Percentiles rank a stretch among this genome's conserved stretches.
phyloP scores from a whole-genome alignment of 1,140 invertebrate genomes.

The Ceratitis capitata region DNA sequence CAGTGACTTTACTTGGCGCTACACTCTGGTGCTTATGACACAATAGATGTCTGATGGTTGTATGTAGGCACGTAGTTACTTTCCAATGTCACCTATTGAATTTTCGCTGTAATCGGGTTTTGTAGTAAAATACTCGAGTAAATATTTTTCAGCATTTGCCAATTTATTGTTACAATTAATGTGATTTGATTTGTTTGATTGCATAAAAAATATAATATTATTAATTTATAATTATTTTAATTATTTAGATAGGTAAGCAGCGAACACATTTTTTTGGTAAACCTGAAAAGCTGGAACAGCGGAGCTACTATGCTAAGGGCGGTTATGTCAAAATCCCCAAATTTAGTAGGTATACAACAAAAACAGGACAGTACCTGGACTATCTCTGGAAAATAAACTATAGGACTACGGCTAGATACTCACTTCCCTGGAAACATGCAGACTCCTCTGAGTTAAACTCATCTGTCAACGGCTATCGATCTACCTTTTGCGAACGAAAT shows the following conservation, averaged over 20 bases:
- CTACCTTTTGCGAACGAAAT: too few relatives aligned
- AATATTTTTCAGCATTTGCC: neutral
- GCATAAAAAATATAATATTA: too few relatives aligned
- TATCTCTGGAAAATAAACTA: too few relatives aligned
- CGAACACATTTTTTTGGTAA: neutral
- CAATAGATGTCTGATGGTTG: neutral
- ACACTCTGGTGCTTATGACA: neutral
- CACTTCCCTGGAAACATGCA: too few relatives aligned
- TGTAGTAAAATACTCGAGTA: neutral
- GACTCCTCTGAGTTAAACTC: too few relatives aligned
- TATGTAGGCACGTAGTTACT: neutral
- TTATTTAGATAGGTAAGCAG: neutral
- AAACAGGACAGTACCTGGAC: too few relatives aligned
- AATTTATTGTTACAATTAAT: neutral
- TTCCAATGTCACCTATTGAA: neutral
- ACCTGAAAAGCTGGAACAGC: neutral
- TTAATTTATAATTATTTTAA: neutral
- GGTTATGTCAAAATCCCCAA: too few relatives aligned
- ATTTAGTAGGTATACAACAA: too few relatives aligned
- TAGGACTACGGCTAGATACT: too few relatives aligned
- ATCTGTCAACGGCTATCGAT: too few relatives aligned
- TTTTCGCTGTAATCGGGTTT: neutral
- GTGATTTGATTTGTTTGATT: neutral
- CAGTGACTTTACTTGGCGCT: neutral
- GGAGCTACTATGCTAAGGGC: too few relatives aligned